Evolutionary conservation across 1,140 invertebrate genomes (phyloP).

Genomic region (Centruroides sculpturatus): DNA sequence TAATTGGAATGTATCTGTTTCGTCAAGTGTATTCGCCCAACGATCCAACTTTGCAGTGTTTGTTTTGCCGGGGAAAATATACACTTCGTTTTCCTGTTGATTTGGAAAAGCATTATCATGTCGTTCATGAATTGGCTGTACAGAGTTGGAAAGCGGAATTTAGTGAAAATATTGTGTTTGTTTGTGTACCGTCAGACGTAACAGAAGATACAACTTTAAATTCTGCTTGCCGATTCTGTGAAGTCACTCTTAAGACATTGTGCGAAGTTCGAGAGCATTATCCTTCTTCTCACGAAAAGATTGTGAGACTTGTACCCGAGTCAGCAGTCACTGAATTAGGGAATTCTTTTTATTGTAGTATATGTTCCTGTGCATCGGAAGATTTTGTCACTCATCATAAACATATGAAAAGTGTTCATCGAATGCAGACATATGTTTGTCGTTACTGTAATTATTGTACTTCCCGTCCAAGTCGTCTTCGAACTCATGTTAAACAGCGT

Average conservation of each 20-base stretch:
- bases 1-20: constrained; percentile 19
- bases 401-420: constrained; percentile 21
- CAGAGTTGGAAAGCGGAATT: constrained; percentile 20
- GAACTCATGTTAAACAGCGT: constrained; percentile 21
- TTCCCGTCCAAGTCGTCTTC: constrained; percentile 17
- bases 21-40: constrained; percentile 20
- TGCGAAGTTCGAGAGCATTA: constrained; percentile 21
- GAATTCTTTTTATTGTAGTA: constrained; percentile 19
- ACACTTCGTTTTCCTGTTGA: constrained; percentile 18
- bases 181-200: constrained; percentile 20
- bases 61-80: constrained; percentile 20
- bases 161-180: constrained; percentile 22
- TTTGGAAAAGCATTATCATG: constrained; percentile 23
- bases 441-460: constrained; percentile 20
- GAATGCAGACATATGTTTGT: constrained; percentile 21
- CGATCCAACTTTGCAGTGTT: constrained; percentile 17
- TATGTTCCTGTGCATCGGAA: constrained; percentile 16
- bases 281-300: constrained; percentile 17
- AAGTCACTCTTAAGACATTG: constrained; percentile 16
- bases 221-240: constrained; percentile 22
- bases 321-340: constrained; percentile 13
- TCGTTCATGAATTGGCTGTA: constrained; percentile 19
- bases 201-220: constrained; percentile 17
- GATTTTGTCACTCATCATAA: constrained; percentile 19
- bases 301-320: constrained; percentile 16